Percentiles rank a stretch among this genome's conserved stretches.
Conservation (phyloP, 2,888 invertebrate species). For the Chrysina gloriosa region DNA sequence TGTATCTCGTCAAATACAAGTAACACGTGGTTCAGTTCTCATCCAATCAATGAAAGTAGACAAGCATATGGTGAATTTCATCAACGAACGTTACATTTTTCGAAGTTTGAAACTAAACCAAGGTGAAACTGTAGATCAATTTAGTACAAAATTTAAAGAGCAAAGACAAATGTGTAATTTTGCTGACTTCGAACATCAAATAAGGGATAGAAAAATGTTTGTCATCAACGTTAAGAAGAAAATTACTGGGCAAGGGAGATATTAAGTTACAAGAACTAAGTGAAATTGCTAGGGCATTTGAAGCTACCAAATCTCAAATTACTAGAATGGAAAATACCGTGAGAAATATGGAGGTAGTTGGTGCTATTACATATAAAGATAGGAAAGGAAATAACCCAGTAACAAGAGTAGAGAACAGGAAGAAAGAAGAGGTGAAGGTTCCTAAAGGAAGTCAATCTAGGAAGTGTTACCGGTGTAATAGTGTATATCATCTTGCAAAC, state of each 20-base stretch:
- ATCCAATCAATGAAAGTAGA: too few species aligned
- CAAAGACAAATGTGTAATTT: constrained; percentile 16
- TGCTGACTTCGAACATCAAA: constrained; percentile 7
- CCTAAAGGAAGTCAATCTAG: not conserved
- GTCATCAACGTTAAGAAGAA: constrained; percentile 10
- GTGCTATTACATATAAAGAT: not conserved
- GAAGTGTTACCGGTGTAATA: not conserved
- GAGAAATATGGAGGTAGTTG: not conserved
- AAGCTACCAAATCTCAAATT: constrained; percentile 18
- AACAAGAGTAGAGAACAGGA: too few species aligned
- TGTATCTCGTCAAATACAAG: too few species aligned
- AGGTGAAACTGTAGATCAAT: constrained; percentile 27
- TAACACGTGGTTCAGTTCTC: too few species aligned
- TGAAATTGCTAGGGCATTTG: constrained; percentile 32
- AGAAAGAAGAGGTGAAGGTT: too few species aligned
- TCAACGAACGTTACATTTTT: constrained; percentile 36
- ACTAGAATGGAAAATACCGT: not conserved
- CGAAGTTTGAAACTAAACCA: constrained; percentile 17
- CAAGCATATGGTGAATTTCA: too few species aligned
- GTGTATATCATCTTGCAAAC: not conserved
- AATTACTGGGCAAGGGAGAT: constrained; percentile 24
- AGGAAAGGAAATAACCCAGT: not conserved
- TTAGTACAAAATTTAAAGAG: constrained; percentile 29
- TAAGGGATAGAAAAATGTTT: constrained; percentile 28
- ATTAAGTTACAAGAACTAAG: constrained; percentile 15